Evolutionary conservation across 2,113 vertebrate species (phyloP).

Genomic region (Rhabdornis inornatus): DNA sequence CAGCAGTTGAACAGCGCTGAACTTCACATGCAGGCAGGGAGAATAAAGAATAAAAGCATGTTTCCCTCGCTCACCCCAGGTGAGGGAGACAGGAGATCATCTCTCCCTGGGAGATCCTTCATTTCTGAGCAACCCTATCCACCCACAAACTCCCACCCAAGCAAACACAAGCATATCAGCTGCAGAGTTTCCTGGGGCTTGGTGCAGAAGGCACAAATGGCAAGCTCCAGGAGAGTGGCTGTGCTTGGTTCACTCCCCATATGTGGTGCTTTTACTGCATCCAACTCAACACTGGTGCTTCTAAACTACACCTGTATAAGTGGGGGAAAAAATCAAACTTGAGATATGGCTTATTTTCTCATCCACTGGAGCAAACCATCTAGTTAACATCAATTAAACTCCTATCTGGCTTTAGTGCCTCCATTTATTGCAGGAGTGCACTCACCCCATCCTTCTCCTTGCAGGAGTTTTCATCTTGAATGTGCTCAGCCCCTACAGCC

Average conservation of each 20-base stretch:
- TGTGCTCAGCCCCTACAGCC: rapidly evolving
- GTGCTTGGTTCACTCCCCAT: neutral
- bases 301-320: neutral
- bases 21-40: neutral
- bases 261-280: neutral
- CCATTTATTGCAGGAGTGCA: neutral
- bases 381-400: neutral
- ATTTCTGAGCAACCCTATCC: neutral
- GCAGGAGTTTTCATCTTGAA: neutral
- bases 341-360: neutral
- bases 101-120: neutral
- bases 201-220: neutral
- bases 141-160: neutral
- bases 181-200: neutral
- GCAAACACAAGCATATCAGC: neutral
- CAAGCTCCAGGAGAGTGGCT: neutral
- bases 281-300: neutral
- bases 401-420: neutral
- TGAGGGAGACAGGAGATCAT: neutral
- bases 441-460: neutral
- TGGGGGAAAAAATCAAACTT: neutral
- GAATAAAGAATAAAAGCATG: neutral
- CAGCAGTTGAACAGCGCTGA: neutral
- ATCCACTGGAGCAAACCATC: neutral
- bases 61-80: rapidly evolving